phyloP scores from a whole-genome alignment of 2,888 invertebrate species.

The Drosophila robusta region DNA sequence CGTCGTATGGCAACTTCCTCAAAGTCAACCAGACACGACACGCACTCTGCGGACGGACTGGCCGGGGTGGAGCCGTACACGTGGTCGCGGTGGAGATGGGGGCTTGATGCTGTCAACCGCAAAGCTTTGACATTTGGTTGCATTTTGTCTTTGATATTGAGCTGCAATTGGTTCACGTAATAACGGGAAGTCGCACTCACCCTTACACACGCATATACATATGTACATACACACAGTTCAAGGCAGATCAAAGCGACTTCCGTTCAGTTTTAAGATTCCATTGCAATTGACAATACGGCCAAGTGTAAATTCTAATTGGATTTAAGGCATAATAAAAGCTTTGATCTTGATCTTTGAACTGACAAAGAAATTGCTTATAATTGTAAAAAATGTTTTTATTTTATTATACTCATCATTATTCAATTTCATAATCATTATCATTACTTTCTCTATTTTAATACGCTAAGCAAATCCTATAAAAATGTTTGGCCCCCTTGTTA shows the following conservation, averaged over 20 bases:
- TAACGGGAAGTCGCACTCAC: constrained; percentile 52
- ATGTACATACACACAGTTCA: constrained; percentile 2
- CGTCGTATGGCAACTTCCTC: constrained; percentile 50
- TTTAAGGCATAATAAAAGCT: neutral
- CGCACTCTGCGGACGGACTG: constrained; percentile 24
- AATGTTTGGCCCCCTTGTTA: too few relatives aligned
- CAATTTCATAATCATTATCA: too few relatives aligned
- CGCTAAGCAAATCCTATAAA: too few relatives aligned
- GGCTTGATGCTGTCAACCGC: constrained; percentile 45
- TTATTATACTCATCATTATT: too few relatives aligned
- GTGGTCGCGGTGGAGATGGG: neutral
- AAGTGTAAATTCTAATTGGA: neutral
- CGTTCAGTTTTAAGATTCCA: constrained; percentile 16
- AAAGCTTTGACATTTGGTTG: constrained; percentile 55
- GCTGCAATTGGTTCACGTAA: constrained; percentile 45
- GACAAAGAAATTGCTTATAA: neutral
- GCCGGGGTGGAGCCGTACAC: neutral
- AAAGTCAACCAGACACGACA: constrained; percentile 34
- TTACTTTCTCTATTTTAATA: too few relatives aligned
- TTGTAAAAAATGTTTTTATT: neutral
- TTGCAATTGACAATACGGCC: constrained; percentile 13
- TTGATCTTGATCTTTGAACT: neutral
- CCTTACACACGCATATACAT: constrained; percentile 17
- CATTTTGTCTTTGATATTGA: constrained; percentile 58
- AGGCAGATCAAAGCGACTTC: constrained; percentile 24